Percentiles rank a stretch among this genome's conserved stretches.
Conservation (phyloP, 2,797 vertebrate genomes). For the Semotilus atromaculatus region DNA sequence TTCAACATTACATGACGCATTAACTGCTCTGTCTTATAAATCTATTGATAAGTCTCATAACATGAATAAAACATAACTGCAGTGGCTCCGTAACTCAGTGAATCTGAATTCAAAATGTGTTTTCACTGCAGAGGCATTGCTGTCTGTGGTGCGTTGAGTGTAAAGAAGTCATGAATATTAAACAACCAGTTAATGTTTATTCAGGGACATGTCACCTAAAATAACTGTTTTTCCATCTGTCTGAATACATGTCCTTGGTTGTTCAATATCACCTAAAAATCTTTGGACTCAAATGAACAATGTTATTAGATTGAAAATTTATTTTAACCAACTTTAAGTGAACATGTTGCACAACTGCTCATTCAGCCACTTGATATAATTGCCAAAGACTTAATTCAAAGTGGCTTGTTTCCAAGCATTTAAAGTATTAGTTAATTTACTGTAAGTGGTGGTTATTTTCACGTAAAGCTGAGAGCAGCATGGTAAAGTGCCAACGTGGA, state of each 20-base stretch:
- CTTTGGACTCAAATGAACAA: constrained; percentile 6
- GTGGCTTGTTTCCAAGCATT: constrained; percentile 1
- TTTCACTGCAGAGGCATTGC: constrained; percentile 35
- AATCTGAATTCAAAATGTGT: constrained; percentile 39
- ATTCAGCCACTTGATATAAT: constrained; percentile 22
- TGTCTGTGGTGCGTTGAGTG: constrained; percentile 61
- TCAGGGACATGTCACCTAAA: constrained; percentile 64
- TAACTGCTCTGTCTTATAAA: neutral
- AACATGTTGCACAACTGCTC: neutral
- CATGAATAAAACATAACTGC: constrained; percentile 20
- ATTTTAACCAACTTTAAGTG: neutral
- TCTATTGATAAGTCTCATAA: neutral
- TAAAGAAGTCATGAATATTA: constrained; percentile 80
- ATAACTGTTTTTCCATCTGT: constrained; percentile 58
- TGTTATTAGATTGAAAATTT: neutral
- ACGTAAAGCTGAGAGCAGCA: neutral
- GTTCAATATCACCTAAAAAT: neutral
- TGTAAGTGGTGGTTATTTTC: neutral
- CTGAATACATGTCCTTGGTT: constrained; percentile 24
- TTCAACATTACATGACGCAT: neutral
- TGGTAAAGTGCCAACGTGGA: neutral
- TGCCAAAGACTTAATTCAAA: neutral
- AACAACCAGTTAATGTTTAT: constrained; percentile 77
- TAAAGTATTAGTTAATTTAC: constrained; percentile 9
- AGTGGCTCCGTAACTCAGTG: neutral